Evolutionary conservation across 1,140 invertebrate species (phyloP).

Genomic region (Sipha flava): DNA sequence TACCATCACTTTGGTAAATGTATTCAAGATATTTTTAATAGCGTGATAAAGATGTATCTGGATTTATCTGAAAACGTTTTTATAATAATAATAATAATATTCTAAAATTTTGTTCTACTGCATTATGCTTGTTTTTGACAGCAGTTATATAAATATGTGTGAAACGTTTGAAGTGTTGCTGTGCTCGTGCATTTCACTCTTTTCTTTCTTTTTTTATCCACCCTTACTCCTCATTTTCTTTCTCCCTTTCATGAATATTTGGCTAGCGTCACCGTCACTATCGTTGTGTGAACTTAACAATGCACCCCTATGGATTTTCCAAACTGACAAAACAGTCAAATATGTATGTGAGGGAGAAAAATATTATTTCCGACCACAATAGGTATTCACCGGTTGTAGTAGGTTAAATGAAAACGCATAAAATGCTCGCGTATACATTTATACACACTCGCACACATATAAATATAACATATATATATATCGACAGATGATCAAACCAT

Average conservation of each 20-base stretch:
- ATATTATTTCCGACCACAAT: background rate
- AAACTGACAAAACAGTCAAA: background rate
- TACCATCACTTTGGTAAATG: too few relatives aligned
- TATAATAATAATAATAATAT: background rate
- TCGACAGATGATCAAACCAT: too few relatives aligned
- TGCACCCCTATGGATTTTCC: background rate
- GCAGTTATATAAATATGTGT: background rate
- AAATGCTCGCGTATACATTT: too few relatives aligned
- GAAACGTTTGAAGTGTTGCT: conserved; percentile 4
- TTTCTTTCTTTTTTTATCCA: background rate
- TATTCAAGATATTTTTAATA: too few relatives aligned
- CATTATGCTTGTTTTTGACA: conserved; percentile 2
- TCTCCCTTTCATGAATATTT: background rate
- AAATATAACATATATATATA: too few relatives aligned
- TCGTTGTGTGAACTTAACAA: background rate
- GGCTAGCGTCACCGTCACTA: too few relatives aligned
- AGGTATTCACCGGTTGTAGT: background rate
- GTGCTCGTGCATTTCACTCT: background rate
- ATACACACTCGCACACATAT: too few relatives aligned
- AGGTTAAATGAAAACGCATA: too few relatives aligned
- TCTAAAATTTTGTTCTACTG: background rate
- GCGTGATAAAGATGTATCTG: too few relatives aligned
- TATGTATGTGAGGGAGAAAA: background rate
- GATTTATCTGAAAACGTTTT: background rate
- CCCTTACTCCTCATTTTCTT: too few relatives aligned